These are phyloP conservation scores for Dolichotis patagonum DNA, from an alignment of 2,113 vertebrate genomes.

Conservation along the genomic window DNA sequence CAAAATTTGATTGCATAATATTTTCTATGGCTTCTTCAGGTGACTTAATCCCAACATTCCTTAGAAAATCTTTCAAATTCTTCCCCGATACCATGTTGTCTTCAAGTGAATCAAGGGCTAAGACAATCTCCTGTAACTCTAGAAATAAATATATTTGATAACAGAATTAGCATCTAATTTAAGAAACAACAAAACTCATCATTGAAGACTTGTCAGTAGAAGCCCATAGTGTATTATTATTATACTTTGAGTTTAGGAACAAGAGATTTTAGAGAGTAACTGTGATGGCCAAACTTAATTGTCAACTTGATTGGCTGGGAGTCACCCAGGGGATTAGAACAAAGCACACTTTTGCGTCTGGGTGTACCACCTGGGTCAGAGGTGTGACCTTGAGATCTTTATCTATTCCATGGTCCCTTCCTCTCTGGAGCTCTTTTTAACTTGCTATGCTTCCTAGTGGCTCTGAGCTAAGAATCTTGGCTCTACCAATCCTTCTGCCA, in stretches of 20 bases:
- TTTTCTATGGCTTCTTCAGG: slow-evolving; percentile 60
- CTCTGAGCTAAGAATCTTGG: too few relatives aligned
- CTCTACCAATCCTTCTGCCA: too few relatives aligned
- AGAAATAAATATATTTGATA: neutral
- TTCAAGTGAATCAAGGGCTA: slow-evolving; percentile 5
- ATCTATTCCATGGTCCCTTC: too few relatives aligned
- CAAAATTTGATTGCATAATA: slow-evolving; percentile 60
- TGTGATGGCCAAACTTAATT: too few relatives aligned
- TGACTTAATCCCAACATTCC: slow-evolving; percentile 40
- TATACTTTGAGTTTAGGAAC: neutral
- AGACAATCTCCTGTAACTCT: slow-evolving; percentile 41
- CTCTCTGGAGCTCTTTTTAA: too few relatives aligned
- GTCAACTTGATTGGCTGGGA: too few relatives aligned
- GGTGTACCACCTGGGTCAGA: too few relatives aligned
- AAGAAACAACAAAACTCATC: neutral
- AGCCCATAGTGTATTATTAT: neutral
- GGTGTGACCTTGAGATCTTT: too few relatives aligned
- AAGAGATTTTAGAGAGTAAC: neutral
- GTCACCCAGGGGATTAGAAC: too few relatives aligned
- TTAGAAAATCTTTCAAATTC: slow-evolving; percentile 60
- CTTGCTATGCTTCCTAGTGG: too few relatives aligned
- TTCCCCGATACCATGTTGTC: slow-evolving; percentile 26
- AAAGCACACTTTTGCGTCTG: too few relatives aligned
- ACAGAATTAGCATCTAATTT: slow-evolving; percentile 3
- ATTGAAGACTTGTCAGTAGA: neutral